Base-by-base conservation (phyloP, 1,140 invertebrate genomes). In the Heliconius congener region DNA sequence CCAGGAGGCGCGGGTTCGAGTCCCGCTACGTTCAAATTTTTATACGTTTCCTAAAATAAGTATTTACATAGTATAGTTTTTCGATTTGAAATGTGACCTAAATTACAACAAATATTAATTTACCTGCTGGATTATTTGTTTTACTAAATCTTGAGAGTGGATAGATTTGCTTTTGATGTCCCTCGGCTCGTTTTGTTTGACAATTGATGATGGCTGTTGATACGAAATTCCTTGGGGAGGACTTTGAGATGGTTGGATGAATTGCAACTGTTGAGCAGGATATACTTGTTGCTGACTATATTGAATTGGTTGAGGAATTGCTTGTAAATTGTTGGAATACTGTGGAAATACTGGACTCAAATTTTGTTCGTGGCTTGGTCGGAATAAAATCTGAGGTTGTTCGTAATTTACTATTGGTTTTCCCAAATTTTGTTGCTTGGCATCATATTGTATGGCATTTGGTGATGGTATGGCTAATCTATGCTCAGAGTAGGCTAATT, bases 401-500 rank as follows among this genome's bases (percentile, higher is more conserved):
- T 81, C 74, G 52, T 76, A 83, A 55, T 81, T 82, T 75, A 78
- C 27, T 50, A 78, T 71, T 50, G 78, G 79, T 34, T 83, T 82
- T 30, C 27, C 52, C 71, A 84, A 78, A 50, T 81, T 84, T 66
- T 87, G 83, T 18, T 81, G 76, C 60, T 87, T 88, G 13, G 81
- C 74, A 19, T 34, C 82, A 71, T 82, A 90, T 75, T 88, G 88
- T 55, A 88, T 57, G 16, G 84, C 73, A 55, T 89, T 91, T 30
- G 79, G 80, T 23, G 70, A 52, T 57, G 83, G 88, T 52, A 84
- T 23, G 57, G 83, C 71, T 79, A 85, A 11, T 82, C 81, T 78
- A 81, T 89, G 89, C 73, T 92, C 89, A 8, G 85, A 76, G 81
- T 92, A 92, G 1, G 90, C 87, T 42, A 91, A 81, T 77, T 93